Base-by-base conservation (phyloP, 2,888 invertebrate species). In the Heliconius cydno region DNA sequence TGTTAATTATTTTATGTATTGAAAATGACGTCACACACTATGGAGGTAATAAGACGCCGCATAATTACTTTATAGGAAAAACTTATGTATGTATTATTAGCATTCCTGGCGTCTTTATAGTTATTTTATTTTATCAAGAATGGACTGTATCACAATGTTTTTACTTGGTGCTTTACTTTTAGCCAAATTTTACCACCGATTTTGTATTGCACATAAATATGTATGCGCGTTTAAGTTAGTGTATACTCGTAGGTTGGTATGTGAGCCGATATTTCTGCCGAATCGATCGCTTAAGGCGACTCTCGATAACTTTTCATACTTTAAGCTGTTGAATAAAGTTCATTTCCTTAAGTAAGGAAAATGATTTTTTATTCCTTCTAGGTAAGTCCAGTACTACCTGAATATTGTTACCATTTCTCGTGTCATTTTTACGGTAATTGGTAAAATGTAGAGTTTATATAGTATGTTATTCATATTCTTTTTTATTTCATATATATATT, bases 131-230 rank as follows among this genome's bases (percentile, higher is more conserved):
- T 57, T 71, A 67, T 77, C 34, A 30, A 41, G 67, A 73, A 60
- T 75, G 60, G 75, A 67, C 68, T 74, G 41, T 63, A 75, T 74
- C 78, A 79, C 78, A 73, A 73, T 78, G 67, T 73, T 38, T 12
- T 38, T 67, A 67, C 60, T 57, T 75, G 74, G 77, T 76, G 76
- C 76, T 78, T 79, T 79, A 77, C 57, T 76, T 76, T 80, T 78
- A 76, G 80, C 80, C 75, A 77, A 81, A 73, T 76, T 78, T 81
- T 81, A 81, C 81, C 81, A 81, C 81, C 81, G 81, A 81, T 81
- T 65, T 76, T 57, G 70, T 78, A 81, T 57, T 72, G 77, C 57
- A 71, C 41, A 57, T 73, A 57, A n/a, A 57, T n/a, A 68, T 57
- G 68, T 79, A 66, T 66, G 72, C 72, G 78, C 68, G 67, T 46